Evolutionary conservation across 1,140 invertebrate genomes (phyloP).

Genomic region (Stegodyphus dumicola): DNA sequence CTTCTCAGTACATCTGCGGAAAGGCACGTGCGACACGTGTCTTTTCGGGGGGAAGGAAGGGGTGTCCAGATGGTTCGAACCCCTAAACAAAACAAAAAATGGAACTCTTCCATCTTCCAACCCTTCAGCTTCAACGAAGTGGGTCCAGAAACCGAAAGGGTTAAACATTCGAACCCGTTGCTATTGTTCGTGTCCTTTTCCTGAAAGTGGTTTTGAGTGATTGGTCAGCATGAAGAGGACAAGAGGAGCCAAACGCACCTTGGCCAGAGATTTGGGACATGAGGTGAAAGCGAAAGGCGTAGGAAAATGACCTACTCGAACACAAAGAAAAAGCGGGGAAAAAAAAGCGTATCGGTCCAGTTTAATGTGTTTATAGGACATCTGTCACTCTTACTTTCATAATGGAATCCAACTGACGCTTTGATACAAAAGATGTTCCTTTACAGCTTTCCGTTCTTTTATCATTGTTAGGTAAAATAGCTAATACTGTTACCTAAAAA

Average conservation of each 20-base stretch:
- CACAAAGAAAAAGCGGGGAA: not conserved
- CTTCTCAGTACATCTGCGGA: not conserved
- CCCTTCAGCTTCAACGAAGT: not conserved
- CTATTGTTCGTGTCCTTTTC: not conserved
- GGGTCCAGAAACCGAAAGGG: not conserved
- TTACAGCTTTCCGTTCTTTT: too few species aligned
- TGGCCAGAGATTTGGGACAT: constrained; percentile 4
- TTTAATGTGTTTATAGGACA: constrained; percentile 36
- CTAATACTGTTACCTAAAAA: too few species aligned
- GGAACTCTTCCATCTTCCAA: not conserved
- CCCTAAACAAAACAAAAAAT: not conserved
- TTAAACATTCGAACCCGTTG: constrained; percentile 30
- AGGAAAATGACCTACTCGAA: not conserved
- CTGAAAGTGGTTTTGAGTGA: not conserved
- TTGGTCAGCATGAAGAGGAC: not conserved
- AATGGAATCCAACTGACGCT: not conserved
- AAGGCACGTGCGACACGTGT: not conserved
- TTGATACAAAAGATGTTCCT: not conserved
- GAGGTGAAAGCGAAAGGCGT: not conserved
- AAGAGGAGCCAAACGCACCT: not conserved
- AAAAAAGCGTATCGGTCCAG: not conserved
- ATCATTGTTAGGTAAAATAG: too few species aligned
- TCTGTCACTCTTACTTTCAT: constrained; percentile 15
- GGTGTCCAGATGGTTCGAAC: not conserved
- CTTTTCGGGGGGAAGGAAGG: not conserved